Base-by-base conservation (phyloP, 2,888 invertebrate species). In the Acleris holmiana region DNA sequence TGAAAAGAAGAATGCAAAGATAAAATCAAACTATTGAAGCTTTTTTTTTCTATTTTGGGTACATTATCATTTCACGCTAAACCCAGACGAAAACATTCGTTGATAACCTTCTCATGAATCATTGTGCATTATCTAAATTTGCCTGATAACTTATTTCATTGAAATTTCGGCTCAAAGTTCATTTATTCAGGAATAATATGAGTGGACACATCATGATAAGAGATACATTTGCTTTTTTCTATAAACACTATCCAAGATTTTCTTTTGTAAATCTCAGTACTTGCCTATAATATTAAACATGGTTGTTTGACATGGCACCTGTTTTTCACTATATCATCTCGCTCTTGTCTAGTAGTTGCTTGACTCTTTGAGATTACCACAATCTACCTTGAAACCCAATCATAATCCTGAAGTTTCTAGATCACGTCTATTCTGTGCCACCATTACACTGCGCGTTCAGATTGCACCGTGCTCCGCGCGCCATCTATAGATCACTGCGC, bases 401-500 rank as follows among this genome's bases (percentile, higher is more conserved):
- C n/a, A 10, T 10, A 15, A 4, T 55, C 17, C 29, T 53, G 54
- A 55, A 61, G 55, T 23, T 41, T 61, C 61, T 61, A 55, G 4
- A 49, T 58, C 40, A 19, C 15, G 29, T 55, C 56, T 78, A 69
- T 69, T 85, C 84, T 86, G 65, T 84, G 82, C 55, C 69, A 71
- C 69, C 76, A 83, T 84, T 81, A 82, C 76, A 75, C 74, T 76
- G 78, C 73, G 75, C 76, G 76, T 79, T 73, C 73, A 76, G 83
- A 82, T 82, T 80, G 76, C 79, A 75, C 77, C 80, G 77, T 77
- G 80, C 80, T 71, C 76, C 73, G 76, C 77, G 78, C 78, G 79
- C 84, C 83, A 82, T 83, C 89, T 87, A 86, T 88, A 88, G 78
- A 86, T 89, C 85, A 88, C 83, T 83, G 81, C 75, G 82, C 85